Conservation (phyloP, 2,113 vertebrate genomes). For the Oreochromis spilurus region DNA sequence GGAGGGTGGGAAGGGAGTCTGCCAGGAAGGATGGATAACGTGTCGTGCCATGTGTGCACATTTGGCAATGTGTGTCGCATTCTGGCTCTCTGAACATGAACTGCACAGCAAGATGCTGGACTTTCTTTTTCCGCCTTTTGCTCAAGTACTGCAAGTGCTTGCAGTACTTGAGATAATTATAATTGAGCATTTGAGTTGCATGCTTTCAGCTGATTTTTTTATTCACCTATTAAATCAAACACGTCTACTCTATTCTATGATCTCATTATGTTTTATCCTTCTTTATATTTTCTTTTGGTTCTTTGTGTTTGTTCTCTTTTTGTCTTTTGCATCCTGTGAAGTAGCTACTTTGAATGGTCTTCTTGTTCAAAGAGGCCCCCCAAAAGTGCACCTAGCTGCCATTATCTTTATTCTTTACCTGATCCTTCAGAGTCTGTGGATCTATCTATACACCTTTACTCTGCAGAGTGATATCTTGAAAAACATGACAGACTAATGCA, state of each 20-base stretch:
- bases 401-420: neutral
- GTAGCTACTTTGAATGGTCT: neutral
- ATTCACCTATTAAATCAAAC: neutral
- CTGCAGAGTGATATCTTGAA: neutral
- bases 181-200: neutral
- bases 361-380: neutral
- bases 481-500: neutral
- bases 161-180: neutral
- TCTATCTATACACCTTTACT: neutral
- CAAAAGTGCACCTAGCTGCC: neutral
- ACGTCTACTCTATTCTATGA: neutral
- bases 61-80: neutral
- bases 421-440: neutral
- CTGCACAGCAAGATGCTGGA: neutral
- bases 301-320: neutral
- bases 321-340: neutral
- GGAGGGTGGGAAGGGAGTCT: neutral
- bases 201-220: neutral
- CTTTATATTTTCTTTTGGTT: neutral
- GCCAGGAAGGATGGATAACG: slow-evolving; percentile 32
- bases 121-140: neutral
- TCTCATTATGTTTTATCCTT: neutral
- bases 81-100: neutral
- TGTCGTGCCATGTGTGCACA: slow-evolving; percentile 1
- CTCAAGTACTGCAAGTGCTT: neutral